Evolutionary conservation across 2,113 vertebrate genomes (phyloP).

Genomic region (Patagioenas fasciata): DNA sequence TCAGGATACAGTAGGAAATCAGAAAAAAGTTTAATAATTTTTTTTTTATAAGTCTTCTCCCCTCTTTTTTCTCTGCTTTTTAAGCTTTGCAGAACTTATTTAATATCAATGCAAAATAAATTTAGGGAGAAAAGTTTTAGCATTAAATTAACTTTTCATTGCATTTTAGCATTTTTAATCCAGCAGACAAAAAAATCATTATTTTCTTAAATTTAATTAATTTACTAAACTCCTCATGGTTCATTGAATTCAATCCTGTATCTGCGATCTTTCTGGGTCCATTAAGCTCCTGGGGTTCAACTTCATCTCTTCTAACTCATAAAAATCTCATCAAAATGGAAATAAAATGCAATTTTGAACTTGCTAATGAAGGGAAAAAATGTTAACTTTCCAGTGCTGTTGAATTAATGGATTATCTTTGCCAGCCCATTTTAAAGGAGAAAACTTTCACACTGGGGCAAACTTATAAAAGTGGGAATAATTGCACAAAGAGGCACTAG

Average conservation of each 20-base stretch:
- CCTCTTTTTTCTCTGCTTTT: background rate
- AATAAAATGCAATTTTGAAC: slow-evolving; percentile 79
- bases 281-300: slow-evolving; percentile 76
- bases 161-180: slow-evolving; percentile 73
- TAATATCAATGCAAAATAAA: slow-evolving; percentile 50
- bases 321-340: slow-evolving; percentile 83
- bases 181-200: slow-evolving; percentile 63
- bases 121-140: slow-evolving; percentile 9
- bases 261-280: slow-evolving; percentile 74
- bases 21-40: background rate
- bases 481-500: slow-evolving; percentile 17
- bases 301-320: slow-evolving; percentile 77
- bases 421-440: slow-evolving; percentile 47
- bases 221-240: slow-evolving; percentile 76
- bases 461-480: slow-evolving; percentile 53
- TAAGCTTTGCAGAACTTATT: slow-evolving; percentile 43
- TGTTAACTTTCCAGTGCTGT: slow-evolving; percentile 62
- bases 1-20: background rate
- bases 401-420: slow-evolving; percentile 74
- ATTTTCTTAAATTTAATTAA: slow-evolving; percentile 82
- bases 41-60: background rate
- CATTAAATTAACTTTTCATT: slow-evolving; percentile 66
- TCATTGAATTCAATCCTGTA: slow-evolving; percentile 77
- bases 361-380: slow-evolving; percentile 73
- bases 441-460: slow-evolving; percentile 53